Conservation (phyloP, 2,113 vertebrate genomes). For the Ramphastos sulfuratus region DNA sequence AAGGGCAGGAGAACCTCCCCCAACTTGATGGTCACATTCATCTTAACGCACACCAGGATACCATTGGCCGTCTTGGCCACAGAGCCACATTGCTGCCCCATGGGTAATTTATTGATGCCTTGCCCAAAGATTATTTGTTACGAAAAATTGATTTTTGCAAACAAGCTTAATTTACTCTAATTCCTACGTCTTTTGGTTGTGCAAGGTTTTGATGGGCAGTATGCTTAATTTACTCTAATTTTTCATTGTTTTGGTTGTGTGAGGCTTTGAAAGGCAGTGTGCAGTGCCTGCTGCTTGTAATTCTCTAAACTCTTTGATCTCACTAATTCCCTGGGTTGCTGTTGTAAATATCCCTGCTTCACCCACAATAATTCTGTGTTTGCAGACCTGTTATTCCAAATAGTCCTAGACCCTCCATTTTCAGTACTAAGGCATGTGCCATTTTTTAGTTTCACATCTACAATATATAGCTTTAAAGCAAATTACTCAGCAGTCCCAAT, state of each 20-base stretch:
- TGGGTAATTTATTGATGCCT: neutral
- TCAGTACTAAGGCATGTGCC: neutral
- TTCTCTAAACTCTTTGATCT: neutral
- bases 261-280: neutral
- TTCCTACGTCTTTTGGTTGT: neutral
- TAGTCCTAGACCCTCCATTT: neutral
- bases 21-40: too few relatives aligned
- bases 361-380: neutral
- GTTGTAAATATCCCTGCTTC: neutral
- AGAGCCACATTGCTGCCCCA: too few relatives aligned
- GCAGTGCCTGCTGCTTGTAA: neutral
- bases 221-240: neutral
- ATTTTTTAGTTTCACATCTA: constrained; percentile 12
- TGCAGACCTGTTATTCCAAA: neutral
- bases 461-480: constrained; percentile 12
- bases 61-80: too few relatives aligned
- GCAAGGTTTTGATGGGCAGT: neutral
- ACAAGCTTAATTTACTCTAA: neutral
- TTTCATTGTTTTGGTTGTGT: neutral
- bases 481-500: constrained; percentile 31
- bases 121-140: fast-evolving
- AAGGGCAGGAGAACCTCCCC: too few relatives aligned
- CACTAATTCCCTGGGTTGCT: neutral
- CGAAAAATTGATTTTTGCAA: neutral
- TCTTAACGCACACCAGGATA: too few relatives aligned